A percentile compares a stretch with the other conserved stretches of the same genome.
Conservation (phyloP, 92 coral and sea anemone species). For the Porites evermanni region DNA sequence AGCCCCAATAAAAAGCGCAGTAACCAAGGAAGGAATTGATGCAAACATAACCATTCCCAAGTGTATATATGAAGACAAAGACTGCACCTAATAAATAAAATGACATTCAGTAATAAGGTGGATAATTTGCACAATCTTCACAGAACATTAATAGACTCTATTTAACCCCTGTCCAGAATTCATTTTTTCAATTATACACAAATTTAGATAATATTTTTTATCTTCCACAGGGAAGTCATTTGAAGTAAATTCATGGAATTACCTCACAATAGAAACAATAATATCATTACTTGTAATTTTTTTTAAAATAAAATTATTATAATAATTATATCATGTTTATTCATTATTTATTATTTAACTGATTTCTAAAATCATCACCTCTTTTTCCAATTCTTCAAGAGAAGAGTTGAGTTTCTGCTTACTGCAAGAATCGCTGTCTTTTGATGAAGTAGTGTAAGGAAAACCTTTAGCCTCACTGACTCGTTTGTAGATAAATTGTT, state of each 20-base stretch:
- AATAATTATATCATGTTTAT: too few species aligned
- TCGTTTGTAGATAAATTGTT: constrained; percentile 75
- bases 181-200: too few species aligned
- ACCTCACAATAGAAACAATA: too few species aligned
- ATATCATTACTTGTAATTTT: too few species aligned
- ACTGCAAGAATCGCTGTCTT: constrained; percentile 42
- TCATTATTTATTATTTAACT: neutral
- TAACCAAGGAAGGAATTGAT: constrained; percentile 70
- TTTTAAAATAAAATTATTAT: too few species aligned
- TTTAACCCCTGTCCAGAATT: too few species aligned
- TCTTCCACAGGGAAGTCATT: too few species aligned
- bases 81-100: constrained; percentile 66
- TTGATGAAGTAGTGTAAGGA: constrained; percentile 45
- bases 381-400: constrained; percentile 59
- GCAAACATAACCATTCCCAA: constrained; percentile 78
- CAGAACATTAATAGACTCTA: too few species aligned
- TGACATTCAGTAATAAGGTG: neutral
- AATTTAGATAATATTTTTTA: too few species aligned
- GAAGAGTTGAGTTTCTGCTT: constrained; percentile 53
- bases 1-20: constrained; percentile 73
- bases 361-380: constrained; percentile 39
- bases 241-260: too few species aligned
- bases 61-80: constrained; percentile 71
- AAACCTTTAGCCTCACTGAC: constrained; percentile 73
- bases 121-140: too few species aligned